Evolutionary conservation across 2,797 vertebrate species (phyloP), one percentile per base, ranked within the genome.

Genomic region (Enteromius treurensis): DNA sequence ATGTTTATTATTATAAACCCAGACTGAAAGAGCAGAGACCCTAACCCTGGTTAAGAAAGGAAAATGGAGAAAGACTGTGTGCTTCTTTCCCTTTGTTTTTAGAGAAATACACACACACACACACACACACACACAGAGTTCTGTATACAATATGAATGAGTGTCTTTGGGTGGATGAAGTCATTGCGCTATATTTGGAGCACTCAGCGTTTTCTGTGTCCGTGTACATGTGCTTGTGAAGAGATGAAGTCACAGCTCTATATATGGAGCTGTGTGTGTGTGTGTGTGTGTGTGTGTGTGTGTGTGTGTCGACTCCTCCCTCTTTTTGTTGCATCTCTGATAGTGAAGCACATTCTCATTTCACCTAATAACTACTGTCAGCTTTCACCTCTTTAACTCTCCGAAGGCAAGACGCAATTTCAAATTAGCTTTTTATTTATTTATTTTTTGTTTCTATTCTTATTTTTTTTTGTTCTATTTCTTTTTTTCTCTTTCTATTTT

Each of bases 101-200:
- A 79, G 40, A 79, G 21, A 19, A 51, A 15, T 40, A 8, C 11
- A 10, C 64, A 37, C 32, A 26, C 65, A 37, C 8, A 10, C 64
- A 9, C 17, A 19, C 64, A 19, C 32, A 42, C 81, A 69, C 74
- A 73, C 40, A 64, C 32, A 40, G 15, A 40, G 14, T 69, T 73
- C 49, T 53, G 83, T 53, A 85, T 83, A 68, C 86, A 87, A 79
- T 80, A 80, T 83, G 77, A 79, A 85, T 87, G 83, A 85, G 80
- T 69, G 26, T 86, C 40, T 53, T 29, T 49, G 45, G 71, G 70
- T 51, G 70, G 84, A 60, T 85, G 51, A 74, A 47, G 76, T 85
- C 84, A 64, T 65, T 65, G 67, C 26, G 19, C 79, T 87, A 80
- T 82, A 84, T 86, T 67, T 78, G 79, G 84, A 86, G 84, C 80